Conservation (phyloP, 2,888 invertebrate species). For the Isotomurus palustris region DNA sequence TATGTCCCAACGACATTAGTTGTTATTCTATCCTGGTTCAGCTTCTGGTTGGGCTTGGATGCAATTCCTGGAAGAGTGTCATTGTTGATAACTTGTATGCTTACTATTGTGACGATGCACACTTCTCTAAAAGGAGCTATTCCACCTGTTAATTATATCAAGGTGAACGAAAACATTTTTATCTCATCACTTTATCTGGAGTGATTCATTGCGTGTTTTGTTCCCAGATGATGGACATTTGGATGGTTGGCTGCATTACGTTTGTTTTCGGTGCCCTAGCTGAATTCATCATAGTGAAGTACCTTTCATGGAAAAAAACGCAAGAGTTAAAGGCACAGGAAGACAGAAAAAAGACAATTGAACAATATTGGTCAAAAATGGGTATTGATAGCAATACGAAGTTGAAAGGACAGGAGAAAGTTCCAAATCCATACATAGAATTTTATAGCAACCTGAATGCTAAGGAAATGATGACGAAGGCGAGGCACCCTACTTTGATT, state of each 20-base stretch:
- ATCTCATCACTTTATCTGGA: not conserved
- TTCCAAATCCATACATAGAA: not conserved
- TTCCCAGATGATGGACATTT: constrained; percentile 49
- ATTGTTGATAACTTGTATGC: constrained; percentile 74
- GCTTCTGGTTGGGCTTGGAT: constrained; percentile 79
- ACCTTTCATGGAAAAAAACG: constrained; percentile 61
- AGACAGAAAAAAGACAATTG: not conserved
- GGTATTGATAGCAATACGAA: not conserved
- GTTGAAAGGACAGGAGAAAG: not conserved
- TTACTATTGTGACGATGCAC: constrained; percentile 80
- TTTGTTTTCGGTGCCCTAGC: constrained; percentile 77
- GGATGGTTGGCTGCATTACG: constrained; percentile 87
- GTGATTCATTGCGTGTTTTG: not conserved
- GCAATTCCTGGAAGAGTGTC: constrained; percentile 79
- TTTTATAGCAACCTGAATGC: constrained; percentile 4
- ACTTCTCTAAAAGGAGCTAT: constrained; percentile 75
- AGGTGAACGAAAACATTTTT: constrained; percentile 52
- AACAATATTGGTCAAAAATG: not conserved
- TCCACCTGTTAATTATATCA: constrained; percentile 80
- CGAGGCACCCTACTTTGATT: too few species aligned
- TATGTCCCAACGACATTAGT: constrained; percentile 78
- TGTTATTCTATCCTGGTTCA: constrained; percentile 80
- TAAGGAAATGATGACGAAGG: not conserved
- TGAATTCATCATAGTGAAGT: constrained; percentile 79
- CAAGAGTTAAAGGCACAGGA: constrained; percentile 53